These are phyloP conservation scores for Slavum lentiscoides DNA, from an alignment of 2,888 invertebrate species.

Conservation along the genomic window DNA sequence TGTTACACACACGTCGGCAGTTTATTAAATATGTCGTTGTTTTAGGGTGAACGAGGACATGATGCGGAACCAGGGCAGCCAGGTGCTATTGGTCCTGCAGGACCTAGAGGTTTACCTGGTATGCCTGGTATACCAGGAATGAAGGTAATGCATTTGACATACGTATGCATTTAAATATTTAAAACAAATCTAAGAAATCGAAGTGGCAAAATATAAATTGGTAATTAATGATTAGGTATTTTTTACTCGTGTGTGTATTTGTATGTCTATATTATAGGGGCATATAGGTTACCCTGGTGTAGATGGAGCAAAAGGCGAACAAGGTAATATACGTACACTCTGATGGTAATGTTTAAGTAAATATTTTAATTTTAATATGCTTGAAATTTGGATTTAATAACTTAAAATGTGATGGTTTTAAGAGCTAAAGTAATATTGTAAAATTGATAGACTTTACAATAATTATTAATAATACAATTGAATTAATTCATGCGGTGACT, in stretches of 20 bases:
- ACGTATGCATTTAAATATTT: background rate
- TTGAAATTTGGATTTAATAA: background rate
- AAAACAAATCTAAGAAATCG: background rate
- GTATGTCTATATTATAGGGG: conserved; percentile 60
- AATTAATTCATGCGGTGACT: too few species aligned
- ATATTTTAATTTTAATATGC: background rate
- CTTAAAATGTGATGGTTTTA: too few species aligned
- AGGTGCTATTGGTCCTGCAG: conserved; percentile 73
- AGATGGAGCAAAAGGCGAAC: conserved; percentile 81
- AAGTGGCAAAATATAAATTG: background rate
- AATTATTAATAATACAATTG: too few species aligned
- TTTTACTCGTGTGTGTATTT: background rate
- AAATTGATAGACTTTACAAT: too few species aligned
- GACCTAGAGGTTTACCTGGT: conserved; percentile 74
- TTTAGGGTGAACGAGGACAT: conserved; percentile 74
- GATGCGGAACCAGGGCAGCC: conserved; percentile 79
- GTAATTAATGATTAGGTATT: too few species aligned
- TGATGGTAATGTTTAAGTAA: background rate
- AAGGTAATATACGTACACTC: conserved; percentile 62
- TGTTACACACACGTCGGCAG: background rate
- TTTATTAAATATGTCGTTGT: background rate
- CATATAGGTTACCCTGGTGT: conserved; percentile 79
- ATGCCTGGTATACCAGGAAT: conserved; percentile 79
- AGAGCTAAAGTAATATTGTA: too few species aligned
- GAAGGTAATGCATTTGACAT: conserved; percentile 61